Evolutionary conservation across 2,113 vertebrate species (phyloP).

Genomic region (Coptodon rendalli): DNA sequence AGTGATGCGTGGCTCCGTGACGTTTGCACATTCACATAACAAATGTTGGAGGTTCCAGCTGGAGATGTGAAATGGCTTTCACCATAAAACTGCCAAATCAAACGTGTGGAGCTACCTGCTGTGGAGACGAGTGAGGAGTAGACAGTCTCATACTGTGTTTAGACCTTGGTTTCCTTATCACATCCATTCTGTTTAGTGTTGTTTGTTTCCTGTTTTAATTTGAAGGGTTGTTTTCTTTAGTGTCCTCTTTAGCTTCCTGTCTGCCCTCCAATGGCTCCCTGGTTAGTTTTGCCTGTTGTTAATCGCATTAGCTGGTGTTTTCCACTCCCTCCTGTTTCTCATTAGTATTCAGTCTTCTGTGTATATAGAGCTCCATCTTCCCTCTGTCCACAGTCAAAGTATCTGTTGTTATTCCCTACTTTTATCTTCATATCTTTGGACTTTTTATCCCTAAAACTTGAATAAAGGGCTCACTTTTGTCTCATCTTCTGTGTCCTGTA

Average conservation of each 20-base stretch:
- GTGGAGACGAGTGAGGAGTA: background rate
- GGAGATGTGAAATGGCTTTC: background rate
- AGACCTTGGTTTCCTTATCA: background rate
- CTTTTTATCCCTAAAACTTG: background rate
- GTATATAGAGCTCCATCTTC: background rate
- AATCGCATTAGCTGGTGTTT: accelerated
- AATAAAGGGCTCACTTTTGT: background rate
- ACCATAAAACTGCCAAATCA: background rate
- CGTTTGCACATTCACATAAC: background rate
- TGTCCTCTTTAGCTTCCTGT: background rate
- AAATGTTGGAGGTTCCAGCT: background rate
- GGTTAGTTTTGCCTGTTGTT: background rate
- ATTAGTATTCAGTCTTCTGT: background rate
- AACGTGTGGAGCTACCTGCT: background rate
- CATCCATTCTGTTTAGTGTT: background rate
- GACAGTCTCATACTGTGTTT: background rate
- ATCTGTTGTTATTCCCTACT: background rate
- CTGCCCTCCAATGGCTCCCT: background rate
- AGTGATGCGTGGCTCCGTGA: background rate
- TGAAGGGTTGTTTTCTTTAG: background rate
- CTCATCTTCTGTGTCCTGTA: background rate
- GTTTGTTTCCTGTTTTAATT: background rate
- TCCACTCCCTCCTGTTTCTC: background rate
- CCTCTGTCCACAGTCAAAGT: background rate
- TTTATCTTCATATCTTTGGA: background rate